Conservation (phyloP, 2,113 vertebrate species). For the Chaetops frenatus region DNA sequence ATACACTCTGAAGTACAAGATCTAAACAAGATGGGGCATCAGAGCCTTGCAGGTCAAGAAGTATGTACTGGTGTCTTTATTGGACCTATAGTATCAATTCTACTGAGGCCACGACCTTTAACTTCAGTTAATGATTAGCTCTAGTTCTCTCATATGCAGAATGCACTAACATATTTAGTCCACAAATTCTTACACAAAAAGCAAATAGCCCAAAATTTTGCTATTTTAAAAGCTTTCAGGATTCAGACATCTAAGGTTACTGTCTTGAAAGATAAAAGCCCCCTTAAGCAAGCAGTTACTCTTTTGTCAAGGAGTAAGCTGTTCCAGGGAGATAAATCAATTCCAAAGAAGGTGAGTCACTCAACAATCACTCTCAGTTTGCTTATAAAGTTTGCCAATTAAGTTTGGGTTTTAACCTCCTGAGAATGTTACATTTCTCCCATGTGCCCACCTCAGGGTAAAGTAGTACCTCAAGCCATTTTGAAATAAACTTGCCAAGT, state of each 20-base stretch:
- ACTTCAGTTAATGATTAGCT: neutral
- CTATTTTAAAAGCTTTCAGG: neutral
- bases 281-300: neutral
- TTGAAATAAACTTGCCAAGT: neutral
- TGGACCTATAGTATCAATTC: neutral
- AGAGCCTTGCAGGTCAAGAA: neutral
- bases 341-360: neutral
- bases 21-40: neutral
- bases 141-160: neutral
- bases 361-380: neutral
- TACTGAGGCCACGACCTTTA: neutral
- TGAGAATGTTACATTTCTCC: neutral
- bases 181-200: neutral
- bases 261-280: neutral
- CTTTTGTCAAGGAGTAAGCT: neutral
- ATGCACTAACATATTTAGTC: neutral
- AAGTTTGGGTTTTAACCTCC: neutral
- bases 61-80: neutral
- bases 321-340: neutral
- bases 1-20: neutral
- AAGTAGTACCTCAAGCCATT: neutral
- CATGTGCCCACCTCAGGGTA: accelerated
- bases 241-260: neutral
- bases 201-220: neutral
- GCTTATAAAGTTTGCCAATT: neutral